A percentile compares a stretch with the other conserved stretches of the same genome.
Evolutionary conservation across 2,113 vertebrate genomes (phyloP).

Genomic region (Jaculus jaculus): DNA sequence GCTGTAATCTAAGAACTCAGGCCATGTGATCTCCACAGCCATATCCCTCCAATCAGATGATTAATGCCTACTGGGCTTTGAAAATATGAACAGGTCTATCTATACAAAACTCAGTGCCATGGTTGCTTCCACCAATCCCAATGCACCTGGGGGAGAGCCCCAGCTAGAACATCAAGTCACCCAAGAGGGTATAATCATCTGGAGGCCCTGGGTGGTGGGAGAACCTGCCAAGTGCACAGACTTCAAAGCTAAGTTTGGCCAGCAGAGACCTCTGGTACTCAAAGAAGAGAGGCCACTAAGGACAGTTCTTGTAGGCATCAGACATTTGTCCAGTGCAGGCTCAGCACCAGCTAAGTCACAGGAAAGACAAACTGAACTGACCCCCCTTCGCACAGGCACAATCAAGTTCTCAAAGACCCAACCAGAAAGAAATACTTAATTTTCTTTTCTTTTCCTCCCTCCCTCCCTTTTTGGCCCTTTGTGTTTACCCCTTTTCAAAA

Average conservation of each 20-base stretch:
- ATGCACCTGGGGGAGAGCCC: not conserved
- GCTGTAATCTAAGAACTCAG: not conserved
- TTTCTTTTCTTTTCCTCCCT: too few relatives aligned
- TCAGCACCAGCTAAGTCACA: not conserved
- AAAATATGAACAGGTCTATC: not conserved
- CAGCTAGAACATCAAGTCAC: not conserved
- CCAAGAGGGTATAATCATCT: not conserved
- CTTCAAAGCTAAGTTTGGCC: not conserved
- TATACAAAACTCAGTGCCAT: not conserved
- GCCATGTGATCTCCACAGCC: not conserved
- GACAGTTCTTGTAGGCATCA: not conserved
- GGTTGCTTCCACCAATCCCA: not conserved
- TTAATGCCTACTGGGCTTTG: not conserved
- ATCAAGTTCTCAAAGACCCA: not conserved
- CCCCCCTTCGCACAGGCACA: too few relatives aligned
- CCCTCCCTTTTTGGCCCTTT: too few relatives aligned
- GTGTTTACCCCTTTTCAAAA: too few relatives aligned
- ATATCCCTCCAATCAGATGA: not conserved
- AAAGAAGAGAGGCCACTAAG: not conserved
- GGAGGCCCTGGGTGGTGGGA: not conserved
- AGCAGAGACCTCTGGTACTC: not conserved
- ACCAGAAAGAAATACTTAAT: not conserved
- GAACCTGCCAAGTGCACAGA: not conserved
- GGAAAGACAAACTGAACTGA: not conserved
- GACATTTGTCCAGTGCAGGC: not conserved